These are phyloP conservation scores for Halisarca cf. caerulea DNA, from an alignment of 37 sponge, comb jelly and placozoan species.

Conservation along the genomic window DNA sequence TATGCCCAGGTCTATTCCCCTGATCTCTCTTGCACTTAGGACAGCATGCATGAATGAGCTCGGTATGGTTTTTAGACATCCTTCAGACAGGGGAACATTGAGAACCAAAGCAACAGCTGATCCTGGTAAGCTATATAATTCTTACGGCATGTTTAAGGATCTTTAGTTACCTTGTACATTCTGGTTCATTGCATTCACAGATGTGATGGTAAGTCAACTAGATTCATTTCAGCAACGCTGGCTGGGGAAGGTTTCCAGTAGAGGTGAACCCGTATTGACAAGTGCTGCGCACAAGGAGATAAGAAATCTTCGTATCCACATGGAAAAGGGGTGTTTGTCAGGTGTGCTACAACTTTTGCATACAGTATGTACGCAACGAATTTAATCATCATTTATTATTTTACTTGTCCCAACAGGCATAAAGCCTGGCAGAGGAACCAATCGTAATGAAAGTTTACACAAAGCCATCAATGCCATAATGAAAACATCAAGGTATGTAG, in stretches of 20 bases:
- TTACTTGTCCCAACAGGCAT: no score
- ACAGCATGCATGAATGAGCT: conserved; percentile 35
- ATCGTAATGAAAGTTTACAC: conserved; percentile 39
- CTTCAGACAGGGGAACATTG: conserved; percentile 25
- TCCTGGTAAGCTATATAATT: conserved; percentile 2
- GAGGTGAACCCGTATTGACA: not conserved
- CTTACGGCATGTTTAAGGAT: no score
- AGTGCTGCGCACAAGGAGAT: conserved; percentile 21
- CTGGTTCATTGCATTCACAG: not conserved
- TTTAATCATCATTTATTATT: no score
- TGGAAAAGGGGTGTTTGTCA: conserved; percentile 33
- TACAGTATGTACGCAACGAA: no score
- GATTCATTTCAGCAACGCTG: not conserved
- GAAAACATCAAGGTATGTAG: not conserved
- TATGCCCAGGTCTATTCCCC: no score
- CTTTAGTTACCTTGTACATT: no score
- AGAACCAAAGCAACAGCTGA: conserved; percentile 25
- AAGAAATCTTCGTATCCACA: not conserved
- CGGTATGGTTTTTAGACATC: conserved; percentile 36
- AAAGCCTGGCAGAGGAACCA: conserved; percentile 43
- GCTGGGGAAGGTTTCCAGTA: not conserved
- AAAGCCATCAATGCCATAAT: conserved; percentile 31
- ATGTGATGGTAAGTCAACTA: not conserved
- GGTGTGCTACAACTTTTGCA: not conserved
- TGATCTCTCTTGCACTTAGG: conserved; percentile 11